Conservation (phyloP, 2,888 invertebrate species). For the Stramonita haemastoma region DNA sequence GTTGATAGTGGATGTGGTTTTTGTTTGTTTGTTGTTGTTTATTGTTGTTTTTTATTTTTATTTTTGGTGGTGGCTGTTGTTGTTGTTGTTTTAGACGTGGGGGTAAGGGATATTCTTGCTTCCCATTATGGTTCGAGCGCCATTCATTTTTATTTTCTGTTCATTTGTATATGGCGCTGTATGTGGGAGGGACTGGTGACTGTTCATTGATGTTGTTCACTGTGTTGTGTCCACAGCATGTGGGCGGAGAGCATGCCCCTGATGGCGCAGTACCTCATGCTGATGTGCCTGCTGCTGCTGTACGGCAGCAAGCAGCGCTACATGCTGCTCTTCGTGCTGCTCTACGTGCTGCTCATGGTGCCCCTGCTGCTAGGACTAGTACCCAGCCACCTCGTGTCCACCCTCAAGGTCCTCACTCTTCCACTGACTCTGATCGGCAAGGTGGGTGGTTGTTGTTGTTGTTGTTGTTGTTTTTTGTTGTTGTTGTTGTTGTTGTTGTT, state of each 20-base stretch:
- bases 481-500: neutral
- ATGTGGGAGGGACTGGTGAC: no score
- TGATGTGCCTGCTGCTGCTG: conserved; percentile 41
- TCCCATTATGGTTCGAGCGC: no score
- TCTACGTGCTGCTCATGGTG: conserved; percentile 39
- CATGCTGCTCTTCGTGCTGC: conserved; percentile 38
- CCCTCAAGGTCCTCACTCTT: conserved; percentile 32
- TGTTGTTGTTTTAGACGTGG: no score
- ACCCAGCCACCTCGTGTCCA: conserved; percentile 32
- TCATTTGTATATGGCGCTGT: no score
- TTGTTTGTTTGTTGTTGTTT: no score
- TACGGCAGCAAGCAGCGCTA: conserved; percentile 29
- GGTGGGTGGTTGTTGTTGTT: conserved; percentile 16
- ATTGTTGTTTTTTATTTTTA: no score
- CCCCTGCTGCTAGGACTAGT: conserved; percentile 30
- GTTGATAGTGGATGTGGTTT: no score
- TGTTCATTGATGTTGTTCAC: no score
- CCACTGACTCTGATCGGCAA: conserved; percentile 40
- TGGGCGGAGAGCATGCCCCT: conserved; percentile 41
- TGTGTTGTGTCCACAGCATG: conserved; percentile 15
- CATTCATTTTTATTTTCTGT: no score
- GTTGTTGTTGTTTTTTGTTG: neutral
- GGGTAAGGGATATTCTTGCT: no score
- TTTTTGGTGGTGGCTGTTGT: no score
- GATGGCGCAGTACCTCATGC: conserved; percentile 41